Evolutionary conservation across 1,140 invertebrate species (phyloP).

Genomic region (Antheraea mylitta): DNA sequence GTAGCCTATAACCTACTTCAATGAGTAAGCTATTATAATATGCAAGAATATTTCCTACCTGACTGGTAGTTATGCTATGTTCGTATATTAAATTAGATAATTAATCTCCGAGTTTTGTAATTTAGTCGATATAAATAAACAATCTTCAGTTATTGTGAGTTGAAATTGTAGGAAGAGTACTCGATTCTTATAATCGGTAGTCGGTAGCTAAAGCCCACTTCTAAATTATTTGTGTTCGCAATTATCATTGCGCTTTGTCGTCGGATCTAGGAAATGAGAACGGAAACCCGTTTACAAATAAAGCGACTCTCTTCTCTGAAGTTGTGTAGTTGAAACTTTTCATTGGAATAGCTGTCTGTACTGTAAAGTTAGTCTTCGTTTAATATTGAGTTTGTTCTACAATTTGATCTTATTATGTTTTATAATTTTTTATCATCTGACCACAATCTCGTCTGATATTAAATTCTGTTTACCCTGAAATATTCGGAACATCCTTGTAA

Average conservation of each 20-base stretch:
- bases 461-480: no score
- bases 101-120: no score
- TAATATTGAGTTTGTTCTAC: neutral
- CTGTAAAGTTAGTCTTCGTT: neutral
- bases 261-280: constrained; percentile 42
- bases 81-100: no score
- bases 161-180: neutral
- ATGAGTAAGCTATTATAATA: no score
- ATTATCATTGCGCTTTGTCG: constrained; percentile 47
- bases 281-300: constrained; percentile 31
- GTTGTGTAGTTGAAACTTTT: constrained; percentile 4
- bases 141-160: no score
- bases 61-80: no score
- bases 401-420: neutral
- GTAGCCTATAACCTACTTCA: no score
- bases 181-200: neutral
- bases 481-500: no score
- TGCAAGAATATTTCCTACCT: no score
- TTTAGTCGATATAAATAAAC: no score
- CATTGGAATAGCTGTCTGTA: neutral
- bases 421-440: no score
- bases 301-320: constrained; percentile 13
- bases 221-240: constrained; percentile 45
- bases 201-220: constrained; percentile 6
- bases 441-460: no score